Base-by-base conservation (phyloP, 2,888 invertebrate genomes). In the Drosophila macrospina region DNA sequence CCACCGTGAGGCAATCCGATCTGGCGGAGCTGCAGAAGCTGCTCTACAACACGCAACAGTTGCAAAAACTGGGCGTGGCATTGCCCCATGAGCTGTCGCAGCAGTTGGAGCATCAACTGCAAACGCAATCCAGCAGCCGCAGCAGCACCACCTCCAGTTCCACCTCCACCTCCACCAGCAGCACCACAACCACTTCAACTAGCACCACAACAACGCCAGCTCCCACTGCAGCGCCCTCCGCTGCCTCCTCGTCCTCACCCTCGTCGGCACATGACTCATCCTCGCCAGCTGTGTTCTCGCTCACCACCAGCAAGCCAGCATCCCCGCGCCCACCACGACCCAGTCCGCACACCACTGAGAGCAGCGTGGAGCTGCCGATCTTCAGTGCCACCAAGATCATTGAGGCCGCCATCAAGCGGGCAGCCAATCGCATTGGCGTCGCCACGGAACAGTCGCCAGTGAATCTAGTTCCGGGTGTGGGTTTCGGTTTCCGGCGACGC, bases 21-120 rank as follows among this genome's bases (percentile, higher is more conserved):
- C 91, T 93, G 26, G 89, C 92, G 8, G 93, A 93, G 76, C 79
- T 94, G 7, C 92, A 93, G 47, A 92, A 93, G 78, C 78, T 94
- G 3, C 87, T 93, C 13, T 92, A 91, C 30, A 93, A 93, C 42
- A 92, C 94, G 10, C 87, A 88, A 5, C 90, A 91, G 57, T 55
- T 91, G 7, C 86, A 91, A 54, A 91, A 91, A 55, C 72, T 91
- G 30, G 90, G 90, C 61, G 80, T 90, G 28, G 71, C 84, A 0
- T 32, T 90, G 57, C 91, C 91, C 24, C 84, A 83, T 24, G 88
- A 90, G 44, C 69, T 91, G 1, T 88, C 90, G 1, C 68, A 85
- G 61, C 89, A 90, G 55, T 65, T 90, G 6, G 90, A 91, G 56
- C 74, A 74, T 4, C 85, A 90, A 52, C 69, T 90, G 16, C 75